Conservation (phyloP, 2,888 invertebrate species). For the Heliconius sara region DNA sequence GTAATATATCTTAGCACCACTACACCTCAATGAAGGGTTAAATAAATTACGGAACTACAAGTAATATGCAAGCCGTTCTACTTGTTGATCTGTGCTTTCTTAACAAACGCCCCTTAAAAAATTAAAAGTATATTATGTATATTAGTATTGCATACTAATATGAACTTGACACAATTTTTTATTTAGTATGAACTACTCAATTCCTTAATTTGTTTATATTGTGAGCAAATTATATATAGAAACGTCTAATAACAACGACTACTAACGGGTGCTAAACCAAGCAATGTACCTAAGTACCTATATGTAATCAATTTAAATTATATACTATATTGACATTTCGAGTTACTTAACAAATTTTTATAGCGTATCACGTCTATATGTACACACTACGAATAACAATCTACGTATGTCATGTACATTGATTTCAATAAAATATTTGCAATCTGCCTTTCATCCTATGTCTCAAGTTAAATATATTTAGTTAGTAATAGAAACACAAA, state of each 20-base stretch:
- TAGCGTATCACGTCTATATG: constrained; percentile 27
- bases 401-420: constrained; percentile 23
- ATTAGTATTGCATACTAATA: constrained; percentile 1
- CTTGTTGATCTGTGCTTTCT: constrained; percentile 40
- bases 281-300: constrained; percentile 30
- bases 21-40: constrained; percentile 50
- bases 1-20: constrained; percentile 76
- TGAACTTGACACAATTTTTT: constrained; percentile 2
- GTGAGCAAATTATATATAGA: constrained; percentile 48
- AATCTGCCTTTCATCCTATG: background rate
- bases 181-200: constrained; percentile 43
- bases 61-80: constrained; percentile 48
- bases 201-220: constrained; percentile 46
- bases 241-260: constrained; percentile 23
- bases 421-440: background rate
- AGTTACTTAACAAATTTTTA: constrained; percentile 26
- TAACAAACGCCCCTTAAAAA: background rate
- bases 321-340: constrained; percentile 16
- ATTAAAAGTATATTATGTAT: background rate
- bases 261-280: constrained; percentile 16
- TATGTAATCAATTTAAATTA: constrained; percentile 8
- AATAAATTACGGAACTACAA: constrained; percentile 34
- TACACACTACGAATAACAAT: constrained; percentile 45
- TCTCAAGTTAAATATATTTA: background rate
- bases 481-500: background rate